These are phyloP conservation scores for Ormyrus pomaceus DNA, from an alignment of 2,888 invertebrate genomes.

Conservation along the genomic window DNA sequence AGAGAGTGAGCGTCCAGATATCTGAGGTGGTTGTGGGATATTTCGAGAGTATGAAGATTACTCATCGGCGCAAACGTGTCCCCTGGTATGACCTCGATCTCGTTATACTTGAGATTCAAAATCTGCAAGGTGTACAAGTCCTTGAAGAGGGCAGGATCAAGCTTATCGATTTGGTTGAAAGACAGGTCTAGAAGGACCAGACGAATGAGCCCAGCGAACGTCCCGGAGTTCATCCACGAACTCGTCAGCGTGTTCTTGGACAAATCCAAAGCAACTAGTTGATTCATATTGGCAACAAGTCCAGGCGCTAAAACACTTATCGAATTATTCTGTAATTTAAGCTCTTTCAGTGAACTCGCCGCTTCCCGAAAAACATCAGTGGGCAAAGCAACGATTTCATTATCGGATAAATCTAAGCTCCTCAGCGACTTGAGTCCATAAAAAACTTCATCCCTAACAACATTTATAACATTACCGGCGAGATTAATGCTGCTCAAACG, in stretches of 20 bases:
- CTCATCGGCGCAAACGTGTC: constrained; percentile 94
- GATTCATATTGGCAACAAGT: constrained; percentile 90
- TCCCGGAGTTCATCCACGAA: constrained; percentile 89
- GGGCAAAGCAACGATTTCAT: constrained; percentile 92
- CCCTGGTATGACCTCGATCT: constrained; percentile 88
- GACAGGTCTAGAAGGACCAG: constrained; percentile 91
- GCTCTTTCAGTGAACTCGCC: constrained; percentile 88
- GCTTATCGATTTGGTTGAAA: constrained; percentile 87
- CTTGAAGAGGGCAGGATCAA: constrained; percentile 90
- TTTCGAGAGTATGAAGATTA: constrained; percentile 91
- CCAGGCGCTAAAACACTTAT: constrained; percentile 90
- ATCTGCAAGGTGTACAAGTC: constrained; percentile 94
- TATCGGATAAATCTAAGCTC: constrained; percentile 92
- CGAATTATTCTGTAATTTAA: constrained; percentile 94
- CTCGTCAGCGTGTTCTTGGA: constrained; percentile 91
- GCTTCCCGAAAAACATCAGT: constrained; percentile 89
- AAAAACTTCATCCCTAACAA: constrained; percentile 90
- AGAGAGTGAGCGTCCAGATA: constrained; percentile 90
- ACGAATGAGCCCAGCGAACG: constrained; percentile 91
- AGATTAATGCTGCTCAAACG: constrained; percentile 88
- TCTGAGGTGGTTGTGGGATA: constrained; percentile 90
- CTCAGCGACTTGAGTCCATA: constrained; percentile 88
- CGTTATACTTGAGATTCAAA: constrained; percentile 90
- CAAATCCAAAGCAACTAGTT: constrained; percentile 89
- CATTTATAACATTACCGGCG: constrained; percentile 92